A percentile compares a stretch with the other conserved stretches of the same genome.
phyloP scores from a whole-genome alignment of 2,888 invertebrate genomes.

The Gymnoscelis rufifasciata region DNA sequence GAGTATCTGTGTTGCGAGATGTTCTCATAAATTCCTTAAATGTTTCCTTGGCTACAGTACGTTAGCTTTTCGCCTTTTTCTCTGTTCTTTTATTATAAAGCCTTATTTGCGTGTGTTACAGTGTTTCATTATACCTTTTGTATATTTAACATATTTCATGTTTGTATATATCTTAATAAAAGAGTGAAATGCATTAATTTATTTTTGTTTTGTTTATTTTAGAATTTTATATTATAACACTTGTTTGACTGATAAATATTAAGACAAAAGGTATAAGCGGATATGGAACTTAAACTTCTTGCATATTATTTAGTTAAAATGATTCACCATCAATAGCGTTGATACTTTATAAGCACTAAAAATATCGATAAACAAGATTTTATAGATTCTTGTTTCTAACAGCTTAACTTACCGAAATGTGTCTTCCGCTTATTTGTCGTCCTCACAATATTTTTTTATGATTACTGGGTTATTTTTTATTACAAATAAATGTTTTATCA shows the following conservation, averaged over 20 bases:
- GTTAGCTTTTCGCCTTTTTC: slow-evolving; percentile 30
- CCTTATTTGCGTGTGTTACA: slow-evolving; percentile 27
- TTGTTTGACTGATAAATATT: too few relatives aligned
- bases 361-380: background rate
- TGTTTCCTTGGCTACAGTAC: slow-evolving; percentile 32
- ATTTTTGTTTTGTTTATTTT: background rate
- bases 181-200: background rate
- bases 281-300: too few relatives aligned
- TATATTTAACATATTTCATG: slow-evolving; percentile 15
- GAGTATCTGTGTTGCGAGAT: slow-evolving; percentile 21
- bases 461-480: slow-evolving; percentile 17
- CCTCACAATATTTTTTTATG: slow-evolving; percentile 12
- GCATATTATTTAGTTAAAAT: too few relatives aligned
- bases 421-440: slow-evolving; percentile 16
- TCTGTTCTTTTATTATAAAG: slow-evolving; percentile 27
- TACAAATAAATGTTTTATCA: slow-evolving; percentile 23
- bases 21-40: slow-evolving; percentile 32
- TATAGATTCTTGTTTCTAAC: background rate
- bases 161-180: slow-evolving; percentile 7
- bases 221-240: too few relatives aligned
- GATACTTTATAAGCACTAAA: too few relatives aligned
- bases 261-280: too few relatives aligned
- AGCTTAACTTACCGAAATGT: slow-evolving; percentile 9
- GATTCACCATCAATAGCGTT: too few relatives aligned
- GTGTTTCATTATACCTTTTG: slow-evolving; percentile 27